phyloP scores from a whole-genome alignment of 1,140 invertebrate genomes.

The Agrilus planipennis region DNA sequence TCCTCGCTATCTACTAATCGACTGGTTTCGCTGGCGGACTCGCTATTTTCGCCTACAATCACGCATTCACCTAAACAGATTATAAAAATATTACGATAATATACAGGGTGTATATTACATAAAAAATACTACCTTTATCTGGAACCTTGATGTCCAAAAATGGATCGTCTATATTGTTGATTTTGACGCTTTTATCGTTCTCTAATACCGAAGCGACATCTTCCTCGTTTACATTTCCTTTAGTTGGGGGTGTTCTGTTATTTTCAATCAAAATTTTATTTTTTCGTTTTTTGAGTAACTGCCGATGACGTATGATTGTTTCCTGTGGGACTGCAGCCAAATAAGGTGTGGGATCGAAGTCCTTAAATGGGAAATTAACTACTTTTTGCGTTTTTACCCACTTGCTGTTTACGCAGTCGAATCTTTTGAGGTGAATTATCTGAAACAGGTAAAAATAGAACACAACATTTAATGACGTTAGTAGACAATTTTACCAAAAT shows the following conservation, averaged over 20 bases:
- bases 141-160: too few relatives aligned
- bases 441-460: conserved; percentile 28
- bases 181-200: conserved; percentile 1
- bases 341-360: conserved; percentile 74
- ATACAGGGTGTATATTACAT: too few relatives aligned
- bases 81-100: too few relatives aligned
- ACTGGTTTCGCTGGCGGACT: conserved; percentile 9
- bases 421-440: conserved; percentile 83
- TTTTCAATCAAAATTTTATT: conserved; percentile 8
- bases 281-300: conserved; percentile 34
- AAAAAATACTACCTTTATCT: too few relatives aligned
- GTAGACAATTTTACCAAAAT: conserved; percentile 51
- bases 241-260: too few relatives aligned
- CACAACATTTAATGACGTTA: neutral
- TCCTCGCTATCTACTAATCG: conserved; percentile 2
- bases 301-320: conserved; percentile 51
- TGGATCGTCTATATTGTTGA: conserved; percentile 17
- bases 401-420: conserved; percentile 75
- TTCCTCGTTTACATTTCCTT: too few relatives aligned
- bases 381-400: conserved; percentile 92
- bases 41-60: too few relatives aligned
- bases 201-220: too few relatives aligned
- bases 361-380: conserved; percentile 71
- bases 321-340: conserved; percentile 63
- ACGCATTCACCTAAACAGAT: too few relatives aligned